Conservation (phyloP, 2,113 vertebrate genomes). For the Albula glossodonta region DNA sequence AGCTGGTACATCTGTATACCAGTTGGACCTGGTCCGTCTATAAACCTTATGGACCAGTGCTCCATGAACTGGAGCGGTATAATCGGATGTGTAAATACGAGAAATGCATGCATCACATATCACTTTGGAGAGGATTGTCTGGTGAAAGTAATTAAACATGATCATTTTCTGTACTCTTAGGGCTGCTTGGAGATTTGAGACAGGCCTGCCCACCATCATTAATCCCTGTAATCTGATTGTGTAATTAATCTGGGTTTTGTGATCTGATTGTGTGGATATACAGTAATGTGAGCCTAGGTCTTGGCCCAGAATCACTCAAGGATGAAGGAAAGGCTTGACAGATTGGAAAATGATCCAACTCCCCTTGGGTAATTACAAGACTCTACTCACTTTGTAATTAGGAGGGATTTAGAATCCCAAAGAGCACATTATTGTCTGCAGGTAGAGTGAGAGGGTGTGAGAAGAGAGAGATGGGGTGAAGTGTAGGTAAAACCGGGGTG, state of each 20-base stretch:
- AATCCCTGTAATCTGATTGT: not conserved
- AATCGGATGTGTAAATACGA: not conserved
- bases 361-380: not conserved
- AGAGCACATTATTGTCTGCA: not conserved
- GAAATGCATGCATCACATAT: not conserved
- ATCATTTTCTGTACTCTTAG: not conserved
- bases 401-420: not conserved
- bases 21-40: not conserved
- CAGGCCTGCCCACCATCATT: not conserved
- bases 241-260: not conserved
- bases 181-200: not conserved
- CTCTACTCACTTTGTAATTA: slow-evolving; percentile 1
- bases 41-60: not conserved
- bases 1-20: not conserved
- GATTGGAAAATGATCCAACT: not conserved
- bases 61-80: not conserved
- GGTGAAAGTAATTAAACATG: not conserved
- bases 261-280: not conserved
- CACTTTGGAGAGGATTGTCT: not conserved
- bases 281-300: not conserved
- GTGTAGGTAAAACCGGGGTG: not conserved
- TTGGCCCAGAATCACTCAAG: not conserved
- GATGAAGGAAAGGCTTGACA: slow-evolving; percentile 1
- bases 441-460: slow-evolving; percentile 1
- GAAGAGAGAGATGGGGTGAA: not conserved